Base-by-base conservation (phyloP, 2,888 invertebrate genomes). In the Cactoblastis cactorum region DNA sequence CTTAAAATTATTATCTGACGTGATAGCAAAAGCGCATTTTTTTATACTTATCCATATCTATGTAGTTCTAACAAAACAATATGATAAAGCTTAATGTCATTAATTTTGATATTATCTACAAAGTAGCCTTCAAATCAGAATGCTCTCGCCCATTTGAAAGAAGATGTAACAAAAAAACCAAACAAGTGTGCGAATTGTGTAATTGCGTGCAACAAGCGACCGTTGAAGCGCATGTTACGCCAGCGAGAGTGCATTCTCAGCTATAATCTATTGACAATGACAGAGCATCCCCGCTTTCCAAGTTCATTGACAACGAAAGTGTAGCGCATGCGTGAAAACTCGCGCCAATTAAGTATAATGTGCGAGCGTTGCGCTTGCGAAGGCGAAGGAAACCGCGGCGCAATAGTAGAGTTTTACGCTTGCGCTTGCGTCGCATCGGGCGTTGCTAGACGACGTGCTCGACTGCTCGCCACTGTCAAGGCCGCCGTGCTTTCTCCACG, bases 231-330 rank as follows among this genome's bases (percentile, higher is more conserved):
- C 74, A 70, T 71, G 77, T 68, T 53, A 63, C 72, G 63, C 62
- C 72, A 79, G 86, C 81, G 88, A 88, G 88, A 89, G 88, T 80
- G 87, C 84, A 88, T 88, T 87, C 87, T 73, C 80, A 80, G 80
- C 67, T 66, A 78, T 37, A 37, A 37, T 80, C 76, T 78, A 78
- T 78, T 77, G 83, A 86, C 86, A 87, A 84, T 83, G 83, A 83
- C 80, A 74, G 83, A 77, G 73, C 82, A 83, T 80, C 84, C 78
- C 81, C 82, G 86, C 88, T 89, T 87, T 87, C 85, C 83, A 87
- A 87, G 88, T 88, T 89, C 88, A 87, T 80, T 87, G 87, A 83
- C 87, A 88, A 88, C 73, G 88, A 89, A 86, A 89, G 88, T 88
- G 77, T 75, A 71, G 77, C 71, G 77, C 76, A 75, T 80, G 82